A percentile compares a stretch with the other conserved stretches of the same genome.
Conservation (phyloP, 2,113 vertebrate species). For the Menura novaehollandiae region DNA sequence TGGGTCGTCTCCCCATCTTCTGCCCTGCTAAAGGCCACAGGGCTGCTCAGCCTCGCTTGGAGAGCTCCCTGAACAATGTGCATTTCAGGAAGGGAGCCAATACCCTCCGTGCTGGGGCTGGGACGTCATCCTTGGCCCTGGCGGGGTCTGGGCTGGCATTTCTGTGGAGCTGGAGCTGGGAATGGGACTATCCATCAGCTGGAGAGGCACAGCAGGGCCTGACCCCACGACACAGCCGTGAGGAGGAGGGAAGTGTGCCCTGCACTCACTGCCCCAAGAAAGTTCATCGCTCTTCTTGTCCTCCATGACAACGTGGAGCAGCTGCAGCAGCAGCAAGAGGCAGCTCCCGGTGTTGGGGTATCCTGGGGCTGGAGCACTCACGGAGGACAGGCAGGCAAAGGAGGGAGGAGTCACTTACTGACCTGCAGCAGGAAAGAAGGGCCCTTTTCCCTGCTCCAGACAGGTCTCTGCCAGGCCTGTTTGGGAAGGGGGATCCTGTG, state of each 20-base stretch:
- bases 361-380: neutral
- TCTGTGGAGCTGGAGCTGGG: neutral
- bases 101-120: neutral
- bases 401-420: too few species aligned
- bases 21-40: constrained; percentile 5
- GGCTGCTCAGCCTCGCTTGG: neutral
- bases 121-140: neutral
- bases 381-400: neutral
- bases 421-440: neutral
- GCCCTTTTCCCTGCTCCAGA: neutral
- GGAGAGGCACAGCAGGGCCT: neutral
- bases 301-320: neutral
- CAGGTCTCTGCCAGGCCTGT: neutral
- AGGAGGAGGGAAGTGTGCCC: neutral
- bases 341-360: fast-evolving
- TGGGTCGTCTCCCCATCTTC: neutral
- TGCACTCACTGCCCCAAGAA: fast-evolving
- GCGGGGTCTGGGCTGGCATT: neutral
- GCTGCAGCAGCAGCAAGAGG: neutral
- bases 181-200: neutral
- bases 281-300: neutral
- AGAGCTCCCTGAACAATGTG: neutral
- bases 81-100: neutral
- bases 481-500: neutral
- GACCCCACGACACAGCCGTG: neutral